Evolutionary conservation across 1,140 invertebrate genomes (phyloP), one percentile per base, ranked within the genome.

Genomic region (Cardiocondyla obscurior): DNA sequence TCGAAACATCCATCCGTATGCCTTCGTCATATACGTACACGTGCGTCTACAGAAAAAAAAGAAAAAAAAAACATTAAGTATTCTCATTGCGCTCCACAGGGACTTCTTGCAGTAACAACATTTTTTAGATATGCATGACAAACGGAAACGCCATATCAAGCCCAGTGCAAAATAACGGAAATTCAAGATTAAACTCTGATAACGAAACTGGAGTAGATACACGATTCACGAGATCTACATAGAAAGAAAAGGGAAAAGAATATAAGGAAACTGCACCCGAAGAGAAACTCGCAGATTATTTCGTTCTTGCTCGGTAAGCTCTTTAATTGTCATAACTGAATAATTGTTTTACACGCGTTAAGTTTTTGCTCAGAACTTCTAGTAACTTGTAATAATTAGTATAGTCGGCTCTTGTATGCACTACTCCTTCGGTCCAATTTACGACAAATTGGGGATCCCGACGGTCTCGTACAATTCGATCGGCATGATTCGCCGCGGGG

Each of bases 1-100:
- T 60, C 62, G 62, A 51, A 69, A 74, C 74, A 67, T 79, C 62
- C 62, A 79, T 69, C 74, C 55, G 74, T 79, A 79, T 79, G 39
- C 74, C 74, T 79, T 79, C 74, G 74, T n/a, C n/a, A n/a, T n/a
- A n/a, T 79, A 77, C 30, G 14, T 58, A 64, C 19, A 76, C 25
- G n/a, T 76, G 58, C 33, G 19, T 46, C 51, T 42, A 53, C 53
- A 42, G 49, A 30, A 30, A 64, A 42, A 76, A 62, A 64, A 30
- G 22, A 64, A 42, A 76, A 64, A 30, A 30, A 64, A 42, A 76
- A 62, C 28, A 60, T 46, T 0, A 55, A 10, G 33, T 55, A 46
- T n/a, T 14, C 30, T 76, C 5, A 16, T 58, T 44, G 53, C 25
- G 19, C 39, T 69, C 14, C 12, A 33, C 12, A 36, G 73, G 28